These are phyloP conservation scores for Himantopus leucocephalus DNA, from an alignment of 2,113 vertebrate genomes.

Conservation along the genomic window DNA sequence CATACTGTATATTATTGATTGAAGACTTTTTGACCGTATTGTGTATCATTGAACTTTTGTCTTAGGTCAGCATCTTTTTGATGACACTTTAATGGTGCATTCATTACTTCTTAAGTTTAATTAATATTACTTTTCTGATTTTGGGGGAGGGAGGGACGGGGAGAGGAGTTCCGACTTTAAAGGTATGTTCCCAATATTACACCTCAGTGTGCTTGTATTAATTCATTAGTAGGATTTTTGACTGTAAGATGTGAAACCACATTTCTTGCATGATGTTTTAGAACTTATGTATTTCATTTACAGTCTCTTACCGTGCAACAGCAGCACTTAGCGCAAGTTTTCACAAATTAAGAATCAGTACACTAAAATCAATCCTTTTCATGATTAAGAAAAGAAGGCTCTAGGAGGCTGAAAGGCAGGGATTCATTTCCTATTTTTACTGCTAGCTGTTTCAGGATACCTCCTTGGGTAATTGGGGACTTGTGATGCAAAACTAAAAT, in stretches of 20 bases:
- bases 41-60: conserved; percentile 91
- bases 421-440: conserved; percentile 45
- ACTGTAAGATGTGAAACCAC: conserved; percentile 83
- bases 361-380: conserved; percentile 76
- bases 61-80: conserved; percentile 88
- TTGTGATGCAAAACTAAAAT: conserved; percentile 31
- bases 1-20: conserved; percentile 98
- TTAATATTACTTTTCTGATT: conserved; percentile 82
- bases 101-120: conserved; percentile 87
- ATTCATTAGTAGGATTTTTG: conserved; percentile 78
- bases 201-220: conserved; percentile 81
- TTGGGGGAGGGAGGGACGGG: conserved; percentile 69
- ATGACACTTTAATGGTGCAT: conserved; percentile 90
- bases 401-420: conserved; percentile 82
- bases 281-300: conserved; percentile 77
- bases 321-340: conserved; percentile 77
- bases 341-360: conserved; percentile 75
- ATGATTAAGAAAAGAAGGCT: conserved; percentile 77
- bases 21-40: conserved; percentile 90
- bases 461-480: conserved; percentile 29
- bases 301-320: conserved; percentile 75
- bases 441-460: conserved; percentile 52
- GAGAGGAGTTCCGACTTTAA: conserved; percentile 75
- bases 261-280: conserved; percentile 81
- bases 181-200: conserved; percentile 79